Conservation (phyloP, 1,140 invertebrate species). For the Eurosta solidaginis region DNA sequence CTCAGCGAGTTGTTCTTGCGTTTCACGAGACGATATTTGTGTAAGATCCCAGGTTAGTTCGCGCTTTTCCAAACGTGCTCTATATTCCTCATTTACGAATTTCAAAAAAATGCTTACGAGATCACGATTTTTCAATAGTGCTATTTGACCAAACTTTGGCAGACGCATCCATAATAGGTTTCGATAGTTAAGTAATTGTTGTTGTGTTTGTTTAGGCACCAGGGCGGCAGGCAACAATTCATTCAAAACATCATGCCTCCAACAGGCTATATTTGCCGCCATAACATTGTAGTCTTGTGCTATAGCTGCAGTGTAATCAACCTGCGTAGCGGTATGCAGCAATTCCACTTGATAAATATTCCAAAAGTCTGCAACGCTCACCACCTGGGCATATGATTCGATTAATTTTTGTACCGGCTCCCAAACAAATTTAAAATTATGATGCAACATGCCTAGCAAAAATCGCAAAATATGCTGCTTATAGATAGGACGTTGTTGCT, state of each 20-base stretch:
- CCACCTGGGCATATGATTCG: conserved; percentile 69
- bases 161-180: conserved; percentile 81
- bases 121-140: conserved; percentile 79
- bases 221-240: conserved; percentile 34
- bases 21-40: conserved; percentile 22
- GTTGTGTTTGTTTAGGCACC: conserved; percentile 34
- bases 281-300: neutral
- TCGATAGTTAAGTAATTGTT: conserved; percentile 69
- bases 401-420: conserved; percentile 78
- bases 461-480: conserved; percentile 72
- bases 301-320: conserved; percentile 40
- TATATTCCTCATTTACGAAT: conserved; percentile 74
- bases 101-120: conserved; percentile 76
- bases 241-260: conserved; percentile 32
- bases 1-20: conserved; percentile 38
- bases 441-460: conserved; percentile 79
- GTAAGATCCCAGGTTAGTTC: conserved; percentile 48
- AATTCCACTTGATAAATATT: conserved; percentile 71
- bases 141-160: conserved; percentile 71
- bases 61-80: conserved; percentile 56
- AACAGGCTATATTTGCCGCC: neutral
- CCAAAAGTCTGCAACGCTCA: conserved; percentile 78
- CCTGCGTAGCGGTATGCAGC: conserved; percentile 56
- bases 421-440: conserved; percentile 90
- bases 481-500: conserved; percentile 41